Conservation (phyloP, 2,113 vertebrate species). For the Anguilla rostrata region DNA sequence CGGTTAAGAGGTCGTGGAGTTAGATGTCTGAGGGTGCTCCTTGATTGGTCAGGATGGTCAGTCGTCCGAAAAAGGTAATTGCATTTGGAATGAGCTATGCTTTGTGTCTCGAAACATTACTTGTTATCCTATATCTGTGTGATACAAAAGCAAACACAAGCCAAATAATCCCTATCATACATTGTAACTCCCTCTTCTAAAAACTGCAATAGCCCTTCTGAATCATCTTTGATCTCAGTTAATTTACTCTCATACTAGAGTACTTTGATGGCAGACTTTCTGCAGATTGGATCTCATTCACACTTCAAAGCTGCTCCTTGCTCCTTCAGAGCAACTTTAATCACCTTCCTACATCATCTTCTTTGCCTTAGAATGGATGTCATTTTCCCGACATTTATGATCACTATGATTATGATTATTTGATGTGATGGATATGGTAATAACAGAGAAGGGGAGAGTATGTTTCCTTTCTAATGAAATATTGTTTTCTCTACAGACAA, state of each 20-base stretch:
- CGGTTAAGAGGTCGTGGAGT: background rate
- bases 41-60: background rate
- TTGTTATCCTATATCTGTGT: background rate
- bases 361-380: background rate
- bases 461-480: background rate
- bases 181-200: background rate
- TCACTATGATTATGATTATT: background rate
- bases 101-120: background rate
- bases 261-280: background rate
- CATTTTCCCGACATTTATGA: background rate
- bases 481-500: background rate
- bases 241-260: background rate
- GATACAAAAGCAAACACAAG: background rate
- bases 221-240: background rate
- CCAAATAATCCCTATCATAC: conserved; percentile 8
- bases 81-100: background rate
- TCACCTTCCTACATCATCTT: background rate
- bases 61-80: background rate
- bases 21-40: background rate
- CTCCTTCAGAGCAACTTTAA: background rate
- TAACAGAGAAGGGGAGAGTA: background rate
- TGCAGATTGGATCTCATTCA: background rate
- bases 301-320: background rate
- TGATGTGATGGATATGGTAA: conserved; percentile 1
- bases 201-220: background rate